Percentiles rank a stretch among this genome's conserved stretches.
Conservation (phyloP, 1,140 invertebrate genomes). For the Bombus huntii region DNA sequence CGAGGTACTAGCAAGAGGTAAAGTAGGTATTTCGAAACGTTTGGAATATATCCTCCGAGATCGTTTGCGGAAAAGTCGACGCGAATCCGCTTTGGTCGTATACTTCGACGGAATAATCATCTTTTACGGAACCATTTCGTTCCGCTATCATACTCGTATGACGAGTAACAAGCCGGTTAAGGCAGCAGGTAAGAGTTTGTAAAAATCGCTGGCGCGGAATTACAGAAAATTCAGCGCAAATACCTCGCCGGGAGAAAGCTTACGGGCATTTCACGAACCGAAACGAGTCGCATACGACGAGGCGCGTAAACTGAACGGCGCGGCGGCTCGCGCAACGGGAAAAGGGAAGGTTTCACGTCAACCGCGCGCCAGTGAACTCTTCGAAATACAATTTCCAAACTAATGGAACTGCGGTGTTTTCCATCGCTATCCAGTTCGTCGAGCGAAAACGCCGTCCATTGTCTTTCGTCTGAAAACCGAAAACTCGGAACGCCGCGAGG, state of each 20-base stretch:
- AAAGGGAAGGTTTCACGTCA: neutral
- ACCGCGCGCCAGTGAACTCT: neutral
- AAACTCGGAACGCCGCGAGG: neutral
- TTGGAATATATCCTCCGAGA: neutral
- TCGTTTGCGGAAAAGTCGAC: slow-evolving; percentile 46
- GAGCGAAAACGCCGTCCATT: slow-evolving; percentile 6
- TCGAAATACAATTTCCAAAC: slow-evolving; percentile 22
- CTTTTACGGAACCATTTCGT: neutral
- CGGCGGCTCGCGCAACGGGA: neutral
- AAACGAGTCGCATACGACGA: neutral
- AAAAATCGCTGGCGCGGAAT: no score
- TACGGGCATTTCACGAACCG: neutral
- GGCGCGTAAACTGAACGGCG: neutral
- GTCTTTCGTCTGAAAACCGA: slow-evolving; percentile 4
- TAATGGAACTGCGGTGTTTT: neutral
- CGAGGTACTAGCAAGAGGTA: neutral
- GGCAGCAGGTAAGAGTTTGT: no score
- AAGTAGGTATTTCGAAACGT: neutral
- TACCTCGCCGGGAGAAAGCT: no score
- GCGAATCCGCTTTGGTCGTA: slow-evolving; percentile 49
- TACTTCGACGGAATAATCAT: slow-evolving; percentile 43
- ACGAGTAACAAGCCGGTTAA: neutral
- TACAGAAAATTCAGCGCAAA: no score
- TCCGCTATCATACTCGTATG: slow-evolving; percentile 3
- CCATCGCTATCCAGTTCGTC: neutral